A percentile compares a stretch with the other conserved stretches of the same genome.
Conservation (phyloP, 2,113 vertebrate species). For the Terrapene triunguis region DNA sequence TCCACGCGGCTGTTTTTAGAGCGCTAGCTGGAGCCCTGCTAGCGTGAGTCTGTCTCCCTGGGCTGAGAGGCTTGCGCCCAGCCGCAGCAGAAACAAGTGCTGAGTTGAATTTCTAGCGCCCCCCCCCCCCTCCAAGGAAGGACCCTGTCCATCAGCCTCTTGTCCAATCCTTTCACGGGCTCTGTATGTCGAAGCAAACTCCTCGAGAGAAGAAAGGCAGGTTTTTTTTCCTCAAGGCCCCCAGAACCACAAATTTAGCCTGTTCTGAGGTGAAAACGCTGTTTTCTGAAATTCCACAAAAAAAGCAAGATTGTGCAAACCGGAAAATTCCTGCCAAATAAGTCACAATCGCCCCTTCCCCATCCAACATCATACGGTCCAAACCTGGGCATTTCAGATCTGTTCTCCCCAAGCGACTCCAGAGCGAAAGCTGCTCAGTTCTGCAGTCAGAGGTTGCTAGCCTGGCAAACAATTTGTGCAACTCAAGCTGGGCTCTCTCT, state of each 20-base stretch:
- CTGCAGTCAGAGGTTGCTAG: neutral
- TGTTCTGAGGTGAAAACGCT: neutral
- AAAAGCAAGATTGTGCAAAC: slow-evolving; percentile 4
- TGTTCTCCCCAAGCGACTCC: slow-evolving; percentile 8
- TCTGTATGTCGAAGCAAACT: neutral
- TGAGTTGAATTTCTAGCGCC: neutral
- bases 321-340: slow-evolving; percentile 43
- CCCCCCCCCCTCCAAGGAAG: accelerated
- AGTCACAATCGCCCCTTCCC: slow-evolving; percentile 35
- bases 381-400: neutral
- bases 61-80: no score
- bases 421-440: slow-evolving; percentile 10
- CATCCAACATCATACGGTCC: slow-evolving; percentile 23
- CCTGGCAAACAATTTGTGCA: neutral
- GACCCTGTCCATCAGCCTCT: neutral
- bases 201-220: neutral
- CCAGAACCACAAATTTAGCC: neutral
- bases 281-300: neutral
- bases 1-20: neutral
- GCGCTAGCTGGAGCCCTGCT: no score
- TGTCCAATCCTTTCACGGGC: neutral
- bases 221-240: no score
- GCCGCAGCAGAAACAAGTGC: neutral
- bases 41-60: neutral
- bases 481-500: neutral